Base-by-base conservation (phyloP, 2,113 vertebrate genomes). In the Antechinus flavipes region DNA sequence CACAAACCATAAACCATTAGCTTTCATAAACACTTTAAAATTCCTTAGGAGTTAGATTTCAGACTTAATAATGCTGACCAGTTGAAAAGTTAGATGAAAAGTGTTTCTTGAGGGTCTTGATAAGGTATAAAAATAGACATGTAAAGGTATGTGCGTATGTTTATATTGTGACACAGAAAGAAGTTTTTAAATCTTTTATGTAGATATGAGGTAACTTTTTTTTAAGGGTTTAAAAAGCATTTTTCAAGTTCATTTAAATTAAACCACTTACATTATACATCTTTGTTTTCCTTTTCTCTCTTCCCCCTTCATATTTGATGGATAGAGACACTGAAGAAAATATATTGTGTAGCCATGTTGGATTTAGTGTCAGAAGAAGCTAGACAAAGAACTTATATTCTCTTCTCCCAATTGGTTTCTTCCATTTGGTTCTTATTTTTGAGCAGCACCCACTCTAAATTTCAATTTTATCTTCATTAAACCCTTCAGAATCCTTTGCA, bases 401-500 rank as follows among this genome's bases (percentile, higher is more conserved):
- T n/a, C 1, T 7, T n/a, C 30, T 14, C 61, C 52, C 91, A 52
- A 49, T 9, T 30, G 46, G 54, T 96, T 54, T 19, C 46, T 90
- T 94, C 76, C 54, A 61, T 3, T n/a, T 96, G 96, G 96, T 94
- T 35, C 42, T 92, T 90, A 90, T 56, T 90, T 76, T 58, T 52
- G 54, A 24, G 1, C 8, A 90, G 30, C 8, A 24, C 76, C 90
- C 96, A 92, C 46, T 84, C 76, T 46, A 89, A 52, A 93, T 47
- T 35, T 58, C 76, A 58, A 19, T 54, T 61, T 93, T 26, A 54
- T 93, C 93, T 93, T 46, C 42, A 0, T 93, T 76, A 76, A 76
- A 76, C 8, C 30, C 92, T 93, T 47, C 94, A 35, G 30, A 68
- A 68, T 14, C 30, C 93, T 93, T 47, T 95, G 42, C 91, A 55